Percentiles rank a stretch among this genome's conserved stretches.
Conservation (phyloP, 2,113 vertebrate species). For the Amphiprion percula region DNA sequence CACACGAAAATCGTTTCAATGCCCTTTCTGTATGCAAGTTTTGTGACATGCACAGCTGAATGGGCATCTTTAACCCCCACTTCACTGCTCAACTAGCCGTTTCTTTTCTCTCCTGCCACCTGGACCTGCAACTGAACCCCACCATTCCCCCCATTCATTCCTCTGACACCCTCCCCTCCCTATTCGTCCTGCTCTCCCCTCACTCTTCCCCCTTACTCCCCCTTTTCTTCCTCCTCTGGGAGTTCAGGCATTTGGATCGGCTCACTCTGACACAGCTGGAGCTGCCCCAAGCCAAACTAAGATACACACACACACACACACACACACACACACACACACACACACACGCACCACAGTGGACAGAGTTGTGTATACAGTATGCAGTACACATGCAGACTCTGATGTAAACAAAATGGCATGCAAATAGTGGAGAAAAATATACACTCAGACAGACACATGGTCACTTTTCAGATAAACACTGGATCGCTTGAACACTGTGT, state of each 20-base stretch:
- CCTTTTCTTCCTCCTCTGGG: slow-evolving; percentile 82
- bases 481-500: slow-evolving; percentile 57
- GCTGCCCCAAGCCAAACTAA: slow-evolving; percentile 85
- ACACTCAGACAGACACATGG: slow-evolving; percentile 66
- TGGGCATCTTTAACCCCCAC: slow-evolving; percentile 28
- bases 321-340: slow-evolving; percentile 52
- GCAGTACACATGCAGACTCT: slow-evolving; percentile 66
- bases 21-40: background rate
- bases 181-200: slow-evolving; percentile 61
- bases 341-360: slow-evolving; percentile 55
- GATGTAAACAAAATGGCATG: slow-evolving; percentile 80
- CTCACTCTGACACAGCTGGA: slow-evolving; percentile 89
- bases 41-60: slow-evolving; percentile 14
- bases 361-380: slow-evolving; percentile 79
- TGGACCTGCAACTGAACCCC: slow-evolving; percentile 68
- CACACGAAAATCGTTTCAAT: slow-evolving; percentile 5
- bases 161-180: slow-evolving; percentile 71
- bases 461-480: slow-evolving; percentile 71
- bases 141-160: slow-evolving; percentile 64
- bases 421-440: slow-evolving; percentile 78
- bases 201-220: slow-evolving; percentile 63
- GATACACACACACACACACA: slow-evolving; percentile 59
- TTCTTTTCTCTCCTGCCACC: slow-evolving; percentile 55
- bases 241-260: slow-evolving; percentile 87
- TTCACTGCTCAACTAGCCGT: slow-evolving; percentile 24